Conservation (phyloP, 2,797 vertebrate species). For the Dendrocincla fuliginosa region DNA sequence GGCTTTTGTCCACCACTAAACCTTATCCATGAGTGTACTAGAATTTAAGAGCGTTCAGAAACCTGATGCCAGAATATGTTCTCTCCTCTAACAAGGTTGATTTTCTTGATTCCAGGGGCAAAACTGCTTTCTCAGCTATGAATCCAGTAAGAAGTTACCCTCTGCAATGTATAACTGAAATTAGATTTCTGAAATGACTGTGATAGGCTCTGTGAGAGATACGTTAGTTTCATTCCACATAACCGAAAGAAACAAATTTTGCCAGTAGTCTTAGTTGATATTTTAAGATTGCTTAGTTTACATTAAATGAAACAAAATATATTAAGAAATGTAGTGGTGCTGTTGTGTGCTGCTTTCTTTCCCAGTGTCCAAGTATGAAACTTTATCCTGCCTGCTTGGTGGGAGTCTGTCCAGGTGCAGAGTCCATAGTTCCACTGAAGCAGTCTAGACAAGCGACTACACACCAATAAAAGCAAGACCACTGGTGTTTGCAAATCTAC, state of each 20-base stretch:
- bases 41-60: background rate
- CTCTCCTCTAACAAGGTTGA: background rate
- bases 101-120: background rate
- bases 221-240: background rate
- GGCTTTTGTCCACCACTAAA: background rate
- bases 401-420: background rate
- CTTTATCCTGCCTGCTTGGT: background rate
- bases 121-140: slow-evolving; percentile 3
- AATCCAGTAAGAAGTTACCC: background rate
- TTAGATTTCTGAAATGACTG: background rate
- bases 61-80: background rate
- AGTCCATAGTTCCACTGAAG: background rate
- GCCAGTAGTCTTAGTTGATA: background rate
- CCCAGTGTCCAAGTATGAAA: background rate
- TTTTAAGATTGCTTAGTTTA: background rate
- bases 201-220: background rate
- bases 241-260: background rate
- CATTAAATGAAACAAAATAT: background rate
- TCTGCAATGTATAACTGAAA: background rate
- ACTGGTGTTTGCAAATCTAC: background rate
- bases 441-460: background rate
- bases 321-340: background rate
- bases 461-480: background rate
- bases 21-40: background rate
- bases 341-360: background rate